Evolutionary conservation across 2,888 invertebrate species (phyloP).

Genomic region (Ceratothoa steindachneri): DNA sequence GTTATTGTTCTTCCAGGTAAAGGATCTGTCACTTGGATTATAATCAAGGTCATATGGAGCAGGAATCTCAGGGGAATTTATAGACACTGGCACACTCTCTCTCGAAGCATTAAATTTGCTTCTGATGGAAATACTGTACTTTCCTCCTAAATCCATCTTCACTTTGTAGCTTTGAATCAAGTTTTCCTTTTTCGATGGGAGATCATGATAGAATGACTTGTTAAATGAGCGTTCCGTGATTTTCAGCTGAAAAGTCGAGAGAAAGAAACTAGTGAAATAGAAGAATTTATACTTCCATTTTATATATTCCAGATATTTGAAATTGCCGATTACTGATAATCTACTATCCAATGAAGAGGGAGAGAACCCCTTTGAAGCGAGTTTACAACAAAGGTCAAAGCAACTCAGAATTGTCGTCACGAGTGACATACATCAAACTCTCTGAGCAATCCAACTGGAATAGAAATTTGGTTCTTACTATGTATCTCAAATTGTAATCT

Average conservation of each 20-base stretch:
- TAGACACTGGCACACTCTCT: conserved; percentile 55
- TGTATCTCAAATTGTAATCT: neutral
- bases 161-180: conserved; percentile 23
- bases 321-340: too few species aligned
- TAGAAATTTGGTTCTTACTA: neutral
- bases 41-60: conserved; percentile 65
- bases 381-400: too few species aligned
- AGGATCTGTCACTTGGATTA: conserved; percentile 61
- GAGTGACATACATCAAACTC: too few species aligned
- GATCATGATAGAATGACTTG: conserved; percentile 6
- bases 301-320: too few species aligned
- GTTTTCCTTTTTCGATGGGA: conserved; percentile 15
- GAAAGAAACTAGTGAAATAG: neutral
- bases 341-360: too few species aligned
- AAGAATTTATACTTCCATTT: too few species aligned
- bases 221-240: conserved; percentile 24
- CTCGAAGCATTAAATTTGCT: conserved; percentile 56
- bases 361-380: too few species aligned
- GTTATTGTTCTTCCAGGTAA: conserved; percentile 64
- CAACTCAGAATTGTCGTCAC: too few species aligned
- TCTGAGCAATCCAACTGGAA: too few species aligned
- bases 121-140: conserved; percentile 55
- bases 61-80: conserved; percentile 60
- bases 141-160: conserved; percentile 49
- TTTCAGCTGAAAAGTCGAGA: conserved; percentile 15